Evolutionary conservation across 92 coral and sea anemone species (phyloP).

Genomic region (Meandrina meandrites): DNA sequence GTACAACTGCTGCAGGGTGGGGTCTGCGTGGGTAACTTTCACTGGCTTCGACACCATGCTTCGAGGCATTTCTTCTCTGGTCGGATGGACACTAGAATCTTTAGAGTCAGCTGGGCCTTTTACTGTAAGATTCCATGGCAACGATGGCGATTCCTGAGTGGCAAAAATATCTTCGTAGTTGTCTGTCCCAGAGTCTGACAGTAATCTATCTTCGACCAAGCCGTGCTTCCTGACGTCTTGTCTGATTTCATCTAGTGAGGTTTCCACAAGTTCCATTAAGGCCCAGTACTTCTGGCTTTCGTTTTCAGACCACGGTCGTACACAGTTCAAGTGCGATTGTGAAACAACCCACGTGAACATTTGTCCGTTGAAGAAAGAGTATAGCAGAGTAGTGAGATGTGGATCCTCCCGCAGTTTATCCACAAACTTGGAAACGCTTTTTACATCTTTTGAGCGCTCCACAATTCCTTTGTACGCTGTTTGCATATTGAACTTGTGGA

Average conservation of each 20-base stretch:
- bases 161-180: background rate
- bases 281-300: background rate
- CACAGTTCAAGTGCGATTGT: background rate
- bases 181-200: background rate
- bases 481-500: background rate
- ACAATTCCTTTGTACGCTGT: background rate
- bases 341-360: background rate
- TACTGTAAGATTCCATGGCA: background rate
- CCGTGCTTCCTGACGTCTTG: background rate
- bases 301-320: background rate
- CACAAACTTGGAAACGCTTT: background rate
- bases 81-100: background rate
- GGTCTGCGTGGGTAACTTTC: background rate
- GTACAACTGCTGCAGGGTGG: background rate
- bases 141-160: background rate
- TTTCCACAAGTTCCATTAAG: background rate
- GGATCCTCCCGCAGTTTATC: background rate
- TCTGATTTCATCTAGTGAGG: background rate
- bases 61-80: background rate
- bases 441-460: background rate
- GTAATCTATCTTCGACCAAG: background rate
- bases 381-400: background rate
- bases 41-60: background rate
- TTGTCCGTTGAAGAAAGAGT: background rate
- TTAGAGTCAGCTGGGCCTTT: background rate